phyloP scores from a whole-genome alignment of 2,888 invertebrate genomes.

The Noctua janthina region DNA sequence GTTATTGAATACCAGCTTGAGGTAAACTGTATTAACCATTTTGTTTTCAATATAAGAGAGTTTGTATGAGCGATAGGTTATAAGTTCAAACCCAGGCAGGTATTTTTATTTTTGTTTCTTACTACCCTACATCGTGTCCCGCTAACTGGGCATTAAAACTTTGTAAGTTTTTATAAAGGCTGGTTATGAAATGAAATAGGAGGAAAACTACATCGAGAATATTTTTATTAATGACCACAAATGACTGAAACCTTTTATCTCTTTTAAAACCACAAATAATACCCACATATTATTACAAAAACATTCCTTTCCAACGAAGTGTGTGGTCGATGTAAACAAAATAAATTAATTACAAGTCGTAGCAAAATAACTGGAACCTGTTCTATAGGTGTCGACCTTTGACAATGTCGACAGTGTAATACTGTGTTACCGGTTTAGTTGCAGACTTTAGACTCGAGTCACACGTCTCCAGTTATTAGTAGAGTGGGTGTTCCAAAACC shows the following conservation, averaged over 20 bases:
- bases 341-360: constrained; percentile 35
- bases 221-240: constrained; percentile 18
- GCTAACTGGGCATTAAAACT: neutral
- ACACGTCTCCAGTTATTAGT: constrained; percentile 15
- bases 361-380: constrained; percentile 34
- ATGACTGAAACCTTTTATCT: constrained; percentile 23
- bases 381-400: constrained; percentile 48
- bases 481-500: neutral
- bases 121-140: neutral
- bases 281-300: constrained; percentile 18
- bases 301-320: constrained; percentile 29
- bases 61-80: neutral
- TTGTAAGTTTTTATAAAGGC: neutral
- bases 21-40: neutral
- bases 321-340: constrained; percentile 42
- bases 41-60: neutral
- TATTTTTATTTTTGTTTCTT: neutral
- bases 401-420: constrained; percentile 48
- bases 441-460: neutral
- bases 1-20: neutral
- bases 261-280: constrained; percentile 3
- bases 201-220: constrained; percentile 14
- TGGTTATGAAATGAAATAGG: too few relatives aligned
- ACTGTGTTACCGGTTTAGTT: constrained; percentile 43
- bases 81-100: neutral